phyloP scores from a whole-genome alignment of 2,113 vertebrate genomes.

The Burhinus bistriatus region DNA sequence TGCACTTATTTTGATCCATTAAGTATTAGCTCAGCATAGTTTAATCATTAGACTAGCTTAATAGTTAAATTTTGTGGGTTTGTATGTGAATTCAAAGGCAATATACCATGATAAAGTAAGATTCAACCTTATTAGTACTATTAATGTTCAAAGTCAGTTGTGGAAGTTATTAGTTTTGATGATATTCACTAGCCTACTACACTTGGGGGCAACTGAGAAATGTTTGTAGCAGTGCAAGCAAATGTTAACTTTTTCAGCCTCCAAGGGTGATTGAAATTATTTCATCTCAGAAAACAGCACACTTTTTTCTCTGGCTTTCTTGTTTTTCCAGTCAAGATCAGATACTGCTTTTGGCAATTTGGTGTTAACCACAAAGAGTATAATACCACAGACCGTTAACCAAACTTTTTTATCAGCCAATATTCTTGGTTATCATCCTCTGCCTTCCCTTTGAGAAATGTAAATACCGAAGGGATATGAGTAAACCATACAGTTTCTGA shows the following conservation, averaged over 20 bases:
- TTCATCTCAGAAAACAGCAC: conserved; percentile 2
- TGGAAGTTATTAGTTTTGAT: not conserved
- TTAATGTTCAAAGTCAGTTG: not conserved
- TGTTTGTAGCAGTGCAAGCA: not conserved
- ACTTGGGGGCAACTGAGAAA: not conserved
- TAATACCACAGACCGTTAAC: not conserved
- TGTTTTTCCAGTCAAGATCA: not conserved
- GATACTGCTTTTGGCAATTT: not conserved
- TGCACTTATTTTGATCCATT: not conserved
- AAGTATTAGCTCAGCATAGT: not conserved
- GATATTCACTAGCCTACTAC: not conserved
- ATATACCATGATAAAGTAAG: not conserved
- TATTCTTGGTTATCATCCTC: not conserved
- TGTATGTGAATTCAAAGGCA: not conserved
- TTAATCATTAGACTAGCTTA: not conserved
- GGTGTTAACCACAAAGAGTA: not conserved
- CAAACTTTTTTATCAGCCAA: not conserved
- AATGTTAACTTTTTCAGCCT: not conserved
- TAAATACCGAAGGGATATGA: not conserved
- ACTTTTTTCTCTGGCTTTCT: not conserved
- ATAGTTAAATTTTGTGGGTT: not conserved
- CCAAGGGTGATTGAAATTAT: not conserved
- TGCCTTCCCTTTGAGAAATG: not conserved
- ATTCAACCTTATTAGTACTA: not conserved
- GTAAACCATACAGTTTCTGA: not conserved